Evolutionary conservation across 2,888 invertebrate genomes (phyloP).

Genomic region (Mythimna impura): DNA sequence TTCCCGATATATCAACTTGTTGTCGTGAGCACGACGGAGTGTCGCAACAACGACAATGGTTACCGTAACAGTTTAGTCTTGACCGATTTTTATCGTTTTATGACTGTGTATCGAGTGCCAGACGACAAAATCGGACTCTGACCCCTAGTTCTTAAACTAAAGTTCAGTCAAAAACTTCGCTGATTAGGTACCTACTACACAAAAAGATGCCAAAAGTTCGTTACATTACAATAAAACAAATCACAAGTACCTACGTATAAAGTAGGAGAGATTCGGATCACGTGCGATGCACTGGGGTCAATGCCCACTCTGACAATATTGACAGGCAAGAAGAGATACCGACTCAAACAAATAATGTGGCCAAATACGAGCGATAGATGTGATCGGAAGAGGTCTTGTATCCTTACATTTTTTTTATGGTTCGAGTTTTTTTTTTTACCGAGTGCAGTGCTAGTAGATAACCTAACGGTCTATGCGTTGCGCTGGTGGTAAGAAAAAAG

Average conservation of each 20-base stretch:
- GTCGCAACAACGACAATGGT: no score
- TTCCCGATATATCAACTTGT: no score
- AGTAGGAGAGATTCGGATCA: constrained; percentile 68
- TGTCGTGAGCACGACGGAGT: no score
- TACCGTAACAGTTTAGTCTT: no score
- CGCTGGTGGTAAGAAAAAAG: no score
- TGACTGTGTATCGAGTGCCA: no score
- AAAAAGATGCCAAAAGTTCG: not conserved
- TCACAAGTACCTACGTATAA: constrained; percentile 15
- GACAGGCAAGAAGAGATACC: constrained; percentile 83
- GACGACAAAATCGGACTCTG: no score
- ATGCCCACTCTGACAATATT: constrained; percentile 84
- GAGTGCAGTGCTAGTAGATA: no score
- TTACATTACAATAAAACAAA: constrained; percentile 11
- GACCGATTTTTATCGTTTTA: no score
- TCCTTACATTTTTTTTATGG: constrained; percentile 53
- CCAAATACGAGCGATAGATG: constrained; percentile 79
- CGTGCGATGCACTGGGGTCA: constrained; percentile 79
- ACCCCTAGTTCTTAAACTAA: not conserved
- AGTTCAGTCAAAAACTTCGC: not conserved
- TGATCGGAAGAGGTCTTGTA: constrained; percentile 62
- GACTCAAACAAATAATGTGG: constrained; percentile 82
- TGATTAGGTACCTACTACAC: not conserved
- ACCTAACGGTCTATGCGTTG: no score
- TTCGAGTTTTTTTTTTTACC: constrained; percentile 11